These are phyloP conservation scores for Bombyx mori DNA, from an alignment of 1,140 invertebrate genomes.

Conservation along the genomic window ASM3026992v2 NC_085134.1:9267501-9268000, in stretches of 20 bases:
- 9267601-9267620: constrained; percentile 9
- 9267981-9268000: no score
- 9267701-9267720: constrained; percentile 17
- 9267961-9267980: no score
- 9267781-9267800: constrained; percentile 18
- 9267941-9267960: no score
- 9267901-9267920: no score
- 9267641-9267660: constrained; percentile 11
- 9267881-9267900: no score
- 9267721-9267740: constrained; percentile 16
- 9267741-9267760: constrained; percentile 19
- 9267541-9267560: no score
- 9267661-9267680: constrained; percentile 13
- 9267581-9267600: constrained; percentile 8
- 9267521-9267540: no score
- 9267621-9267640: constrained; percentile 8
- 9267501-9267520: no score
- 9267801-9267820: not conserved
- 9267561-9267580: constrained; percentile 4
- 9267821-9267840: no score
- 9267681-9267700: constrained; percentile 17
- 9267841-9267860: no score
- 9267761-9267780: constrained; percentile 20
- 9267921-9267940: no score
- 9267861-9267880: no score